Percentiles rank a stretch among this genome's conserved stretches.
These are phyloP conservation scores for Hydrolagus colliei DNA, from an alignment of 2,797 vertebrate species.

Conservation along the genomic window DNA sequence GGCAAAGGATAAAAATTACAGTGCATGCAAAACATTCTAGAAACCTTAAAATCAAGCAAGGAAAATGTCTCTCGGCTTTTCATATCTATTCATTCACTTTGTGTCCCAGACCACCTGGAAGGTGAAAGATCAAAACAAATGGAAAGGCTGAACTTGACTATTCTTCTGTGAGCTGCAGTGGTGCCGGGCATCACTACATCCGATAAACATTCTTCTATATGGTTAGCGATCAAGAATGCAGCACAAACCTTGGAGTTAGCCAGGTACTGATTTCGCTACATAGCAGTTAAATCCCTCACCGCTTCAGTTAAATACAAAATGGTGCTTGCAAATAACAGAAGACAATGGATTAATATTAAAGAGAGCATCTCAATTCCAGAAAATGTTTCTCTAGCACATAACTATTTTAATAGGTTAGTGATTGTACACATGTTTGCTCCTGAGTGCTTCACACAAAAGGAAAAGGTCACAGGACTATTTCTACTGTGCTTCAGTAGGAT, in stretches of 20 bases:
- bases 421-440: background rate
- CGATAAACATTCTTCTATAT: background rate
- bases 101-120: background rate
- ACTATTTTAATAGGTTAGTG: background rate
- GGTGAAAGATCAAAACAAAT: slow-evolving; percentile 8
- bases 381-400: background rate
- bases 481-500: background rate
- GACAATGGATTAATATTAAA: background rate
- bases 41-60: background rate
- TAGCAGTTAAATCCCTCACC: slow-evolving; percentile 37
- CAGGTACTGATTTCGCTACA: slow-evolving; percentile 37
- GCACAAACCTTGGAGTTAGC: slow-evolving; percentile 21
- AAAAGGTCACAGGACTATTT: background rate
- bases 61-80: background rate
- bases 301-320: slow-evolving; percentile 15
- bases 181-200: background rate
- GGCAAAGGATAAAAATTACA: background rate
- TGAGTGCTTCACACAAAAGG: background rate
- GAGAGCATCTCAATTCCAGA: background rate
- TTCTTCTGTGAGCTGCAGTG: slow-evolving; percentile 25
- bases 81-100: background rate
- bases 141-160: slow-evolving; percentile 34
- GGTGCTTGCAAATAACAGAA: background rate
- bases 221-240: background rate
- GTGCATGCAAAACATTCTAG: background rate